Conservation (phyloP, 2,113 vertebrate species). For the Isichthys henryi region DNA sequence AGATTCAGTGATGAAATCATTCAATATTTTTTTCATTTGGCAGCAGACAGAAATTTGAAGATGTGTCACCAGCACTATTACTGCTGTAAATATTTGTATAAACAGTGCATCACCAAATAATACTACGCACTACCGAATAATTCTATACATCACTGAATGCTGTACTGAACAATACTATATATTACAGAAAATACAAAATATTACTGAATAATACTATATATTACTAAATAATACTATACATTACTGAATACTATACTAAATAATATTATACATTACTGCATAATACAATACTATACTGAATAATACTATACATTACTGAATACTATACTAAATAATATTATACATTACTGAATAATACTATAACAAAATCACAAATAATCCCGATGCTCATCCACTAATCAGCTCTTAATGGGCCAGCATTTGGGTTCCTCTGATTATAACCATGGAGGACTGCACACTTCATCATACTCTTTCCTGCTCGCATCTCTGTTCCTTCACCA, state of each 20-base stretch:
- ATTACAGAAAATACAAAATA: neutral
- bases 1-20: neutral
- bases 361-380: neutral
- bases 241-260: neutral
- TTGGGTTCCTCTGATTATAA: neutral
- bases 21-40: neutral
- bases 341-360: neutral
- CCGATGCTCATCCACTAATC: neutral
- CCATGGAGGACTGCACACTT: neutral
- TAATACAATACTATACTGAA: neutral
- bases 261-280: neutral
- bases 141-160: neutral
- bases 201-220: neutral
- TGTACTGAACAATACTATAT: neutral
- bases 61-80: neutral
- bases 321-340: neutral
- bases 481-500: neutral
- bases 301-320: neutral
- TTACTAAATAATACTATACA: neutral
- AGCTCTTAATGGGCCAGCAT: neutral
- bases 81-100: neutral
- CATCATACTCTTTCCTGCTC: neutral
- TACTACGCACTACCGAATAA: neutral
- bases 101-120: neutral
- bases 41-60: neutral